Evolutionary conservation across 1,140 invertebrate genomes (phyloP), one percentile per base, ranked within the genome.

Genomic region (Drosophila rhopaloa): DNA sequence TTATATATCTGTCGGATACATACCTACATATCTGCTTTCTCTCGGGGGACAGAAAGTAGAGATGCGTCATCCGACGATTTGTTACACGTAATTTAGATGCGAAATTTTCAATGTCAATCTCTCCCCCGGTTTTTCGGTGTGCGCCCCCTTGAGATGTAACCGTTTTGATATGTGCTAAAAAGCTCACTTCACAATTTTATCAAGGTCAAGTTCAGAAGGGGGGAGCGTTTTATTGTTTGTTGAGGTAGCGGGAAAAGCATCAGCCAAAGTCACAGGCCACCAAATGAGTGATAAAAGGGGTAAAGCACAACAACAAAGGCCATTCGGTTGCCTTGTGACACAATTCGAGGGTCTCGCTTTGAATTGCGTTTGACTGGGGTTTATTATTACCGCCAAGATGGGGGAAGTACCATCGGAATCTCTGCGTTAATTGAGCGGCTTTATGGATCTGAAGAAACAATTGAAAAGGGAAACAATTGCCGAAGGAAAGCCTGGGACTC

Each of bases 131-230:
- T 44, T 19, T 35, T 32, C 44, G 1, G 61, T 61, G 57, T 58
- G 76, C 61, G 60, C 81, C 81, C 81, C 81, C 81, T 84, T 88
- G 77, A 91, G 73, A 81, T 86, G 80, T 90, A 70, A 79, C 76
- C 60, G 76, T 80, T 91, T 91, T 88, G 80, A 91, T 88, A 83
- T 91, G 88, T 81, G 73, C 80, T 84, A 84, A 89, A 89, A 89
- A 89, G 80, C 84, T 84, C 85, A 89, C 80, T 89, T 89, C 76
- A 89, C 82, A 86, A 50, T 50, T 81, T 83, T 88, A 91, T 79
- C 88, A 91, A 91, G 88, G 88, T 91, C 88, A 91, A 91, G 88
- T 91, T 91, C 88, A 81, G 29, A 2, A 32, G 9, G 46, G 60
- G 61, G 43, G 66, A 54, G 48, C 38, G 48, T 73, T 82, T 83